Conservation (phyloP, 1,140 invertebrate species). For the Diabrotica undecimpunctata region DNA sequence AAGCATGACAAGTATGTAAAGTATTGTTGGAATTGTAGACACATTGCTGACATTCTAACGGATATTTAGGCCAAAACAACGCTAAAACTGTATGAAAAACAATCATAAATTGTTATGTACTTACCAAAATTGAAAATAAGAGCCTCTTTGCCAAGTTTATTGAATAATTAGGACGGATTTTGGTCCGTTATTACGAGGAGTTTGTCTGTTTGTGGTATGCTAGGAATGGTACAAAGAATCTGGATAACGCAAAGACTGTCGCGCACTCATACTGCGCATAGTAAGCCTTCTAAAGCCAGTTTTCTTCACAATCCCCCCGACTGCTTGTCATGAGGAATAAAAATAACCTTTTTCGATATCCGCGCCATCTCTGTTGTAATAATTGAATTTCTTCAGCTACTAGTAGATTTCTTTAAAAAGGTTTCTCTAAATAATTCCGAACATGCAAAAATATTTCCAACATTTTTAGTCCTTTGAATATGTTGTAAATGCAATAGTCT, state of each 20-base stretch:
- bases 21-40: constrained; percentile 71
- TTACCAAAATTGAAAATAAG: constrained; percentile 63
- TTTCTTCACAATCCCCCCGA: constrained; percentile 33
- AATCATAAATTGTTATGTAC: constrained; percentile 54
- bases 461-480: too few relatives aligned
- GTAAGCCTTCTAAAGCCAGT: constrained; percentile 54
- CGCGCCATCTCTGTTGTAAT: not conserved
- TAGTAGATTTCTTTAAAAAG: not conserved
- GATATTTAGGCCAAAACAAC: constrained; percentile 55
- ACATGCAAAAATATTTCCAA: too few relatives aligned
- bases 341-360: not conserved
- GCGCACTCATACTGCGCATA: constrained; percentile 79
- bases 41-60: constrained; percentile 67
- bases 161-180: constrained; percentile 61
- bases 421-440: too few relatives aligned
- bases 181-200: constrained; percentile 72
- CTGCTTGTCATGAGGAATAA: constrained; percentile 17
- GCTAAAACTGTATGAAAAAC: constrained; percentile 56
- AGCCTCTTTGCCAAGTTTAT: constrained; percentile 55
- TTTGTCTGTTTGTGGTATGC: constrained; percentile 85
- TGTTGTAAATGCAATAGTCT: too few relatives aligned
- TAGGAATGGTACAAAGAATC: constrained; percentile 93
- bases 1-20: constrained; percentile 76
- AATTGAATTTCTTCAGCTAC: not conserved
- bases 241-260: constrained; percentile 81